A percentile compares a stretch with the other conserved stretches of the same genome.
phyloP scores from a whole-genome alignment of 2,797 vertebrate species.

The Chelon auratus region DNA sequence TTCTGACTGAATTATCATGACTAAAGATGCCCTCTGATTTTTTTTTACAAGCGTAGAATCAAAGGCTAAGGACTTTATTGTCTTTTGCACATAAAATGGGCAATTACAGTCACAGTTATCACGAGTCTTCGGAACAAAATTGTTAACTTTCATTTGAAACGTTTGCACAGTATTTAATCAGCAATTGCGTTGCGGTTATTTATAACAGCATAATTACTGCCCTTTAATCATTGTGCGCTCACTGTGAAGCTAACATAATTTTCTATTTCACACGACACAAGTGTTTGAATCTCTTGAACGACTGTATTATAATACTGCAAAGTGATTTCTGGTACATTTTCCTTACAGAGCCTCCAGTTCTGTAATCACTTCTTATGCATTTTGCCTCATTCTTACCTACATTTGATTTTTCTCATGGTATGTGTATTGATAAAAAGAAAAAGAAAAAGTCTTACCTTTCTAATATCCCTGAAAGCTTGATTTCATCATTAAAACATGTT shows the following conservation, averaged over 20 bases:
- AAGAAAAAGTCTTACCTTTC: not conserved
- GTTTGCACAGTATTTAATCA: constrained; percentile 27
- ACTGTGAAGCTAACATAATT: constrained; percentile 1
- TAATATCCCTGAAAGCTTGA: not conserved
- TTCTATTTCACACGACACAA: too few relatives aligned
- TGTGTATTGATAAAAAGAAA: not conserved
- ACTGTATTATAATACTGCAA: too few relatives aligned
- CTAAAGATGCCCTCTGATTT: constrained; percentile 20
- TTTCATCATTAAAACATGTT: constrained; percentile 18
- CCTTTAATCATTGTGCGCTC: constrained; percentile 15
- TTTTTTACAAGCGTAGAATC: constrained; percentile 15
- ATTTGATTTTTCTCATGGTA: not conserved
- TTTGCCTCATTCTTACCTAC: not conserved
- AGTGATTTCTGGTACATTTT: too few relatives aligned
- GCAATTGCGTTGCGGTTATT: constrained; percentile 19
- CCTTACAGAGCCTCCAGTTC: too few relatives aligned
- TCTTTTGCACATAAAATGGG: constrained; percentile 21
- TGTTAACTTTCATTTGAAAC: constrained; percentile 19
- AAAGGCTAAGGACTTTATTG: constrained; percentile 24
- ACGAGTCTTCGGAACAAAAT: constrained; percentile 22
- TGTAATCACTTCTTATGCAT: not conserved
- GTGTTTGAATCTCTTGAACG: too few relatives aligned
- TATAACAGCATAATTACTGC: constrained; percentile 1
- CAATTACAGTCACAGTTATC: constrained; percentile 36
- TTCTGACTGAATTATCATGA: constrained; percentile 29